Percentiles rank a stretch among this genome's conserved stretches.
Evolutionary conservation across 2,797 vertebrate genomes (phyloP).

Genomic region (Spea hammondii): DNA sequence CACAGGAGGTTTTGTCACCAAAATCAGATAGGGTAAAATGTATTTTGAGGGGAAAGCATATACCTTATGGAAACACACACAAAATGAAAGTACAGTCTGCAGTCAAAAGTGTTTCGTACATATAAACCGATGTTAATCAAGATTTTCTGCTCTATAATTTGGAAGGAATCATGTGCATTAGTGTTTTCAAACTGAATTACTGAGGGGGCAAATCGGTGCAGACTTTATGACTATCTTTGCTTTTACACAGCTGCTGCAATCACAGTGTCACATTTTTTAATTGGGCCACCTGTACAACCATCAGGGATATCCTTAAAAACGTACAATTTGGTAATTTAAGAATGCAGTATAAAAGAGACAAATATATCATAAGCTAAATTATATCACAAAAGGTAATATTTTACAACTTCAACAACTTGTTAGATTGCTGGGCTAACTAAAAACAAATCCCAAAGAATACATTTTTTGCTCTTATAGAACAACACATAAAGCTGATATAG

Average conservation of each 20-base stretch:
- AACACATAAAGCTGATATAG: no score
- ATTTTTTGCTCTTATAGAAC: no score
- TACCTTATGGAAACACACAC: not conserved
- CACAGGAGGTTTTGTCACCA: not conserved
- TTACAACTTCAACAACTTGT: no score
- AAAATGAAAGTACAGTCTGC: not conserved
- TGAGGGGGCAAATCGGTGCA: not conserved
- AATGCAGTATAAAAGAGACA: no score
- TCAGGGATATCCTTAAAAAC: not conserved
- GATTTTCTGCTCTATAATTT: slow-evolving; percentile 1
- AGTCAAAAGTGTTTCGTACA: not conserved
- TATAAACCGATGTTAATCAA: not conserved
- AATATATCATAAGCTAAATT: no score
- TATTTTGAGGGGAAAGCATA: not conserved
- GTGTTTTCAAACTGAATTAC: slow-evolving; percentile 6
- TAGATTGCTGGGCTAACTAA: no score
- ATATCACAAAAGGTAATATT: no score
- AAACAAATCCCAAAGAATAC: no score
- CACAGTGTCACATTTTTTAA: not conserved
- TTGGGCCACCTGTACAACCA: slow-evolving; percentile 1
- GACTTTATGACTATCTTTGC: not conserved
- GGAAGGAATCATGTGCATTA: not conserved
- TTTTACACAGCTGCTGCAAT: not conserved
- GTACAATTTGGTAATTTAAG: not conserved
- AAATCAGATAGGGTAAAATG: not conserved